Conservation (phyloP, 2,888 invertebrate genomes). For the Pocota personata region DNA sequence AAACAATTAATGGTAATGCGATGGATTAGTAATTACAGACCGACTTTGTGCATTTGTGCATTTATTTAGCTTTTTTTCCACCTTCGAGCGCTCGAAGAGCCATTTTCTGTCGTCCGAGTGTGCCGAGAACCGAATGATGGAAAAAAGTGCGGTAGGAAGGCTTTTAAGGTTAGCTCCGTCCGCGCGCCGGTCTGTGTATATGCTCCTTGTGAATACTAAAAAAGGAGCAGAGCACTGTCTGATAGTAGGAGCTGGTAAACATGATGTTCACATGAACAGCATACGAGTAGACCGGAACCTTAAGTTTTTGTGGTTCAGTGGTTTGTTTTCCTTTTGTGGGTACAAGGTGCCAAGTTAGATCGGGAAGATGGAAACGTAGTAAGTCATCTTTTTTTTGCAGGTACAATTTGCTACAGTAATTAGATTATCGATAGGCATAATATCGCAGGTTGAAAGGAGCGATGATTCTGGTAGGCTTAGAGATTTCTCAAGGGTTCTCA, state of each 20-base stretch:
- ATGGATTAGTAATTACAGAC: constrained; percentile 73
- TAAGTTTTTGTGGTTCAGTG: constrained; percentile 12
- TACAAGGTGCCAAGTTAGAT: constrained; percentile 46
- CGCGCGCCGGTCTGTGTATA: background rate
- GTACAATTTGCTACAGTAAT: constrained; percentile 37
- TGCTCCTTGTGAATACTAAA: constrained; percentile 47
- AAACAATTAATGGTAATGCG: constrained; percentile 73
- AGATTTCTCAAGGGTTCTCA: background rate
- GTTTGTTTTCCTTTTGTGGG: constrained; percentile 52
- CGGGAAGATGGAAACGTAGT: constrained; percentile 40
- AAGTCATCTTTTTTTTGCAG: constrained; percentile 14
- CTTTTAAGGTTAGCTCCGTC: constrained; percentile 54
- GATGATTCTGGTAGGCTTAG: too few relatives aligned
- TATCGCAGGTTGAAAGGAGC: background rate
- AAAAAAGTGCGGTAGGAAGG: constrained; percentile 1
- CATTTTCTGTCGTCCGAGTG: constrained; percentile 35
- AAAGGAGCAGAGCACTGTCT: constrained; percentile 54
- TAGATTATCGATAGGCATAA: constrained; percentile 42
- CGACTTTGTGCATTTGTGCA: constrained; percentile 70
- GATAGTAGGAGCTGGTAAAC: constrained; percentile 65
- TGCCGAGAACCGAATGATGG: background rate
- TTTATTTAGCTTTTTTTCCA: constrained; percentile 49
- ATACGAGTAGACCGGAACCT: constrained; percentile 57
- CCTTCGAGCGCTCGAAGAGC: background rate
- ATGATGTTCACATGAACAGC: constrained; percentile 67